Evolutionary conservation across 92 coral and sea anemone species (phyloP).

Genomic region (Zoanthus gigantus): DNA sequence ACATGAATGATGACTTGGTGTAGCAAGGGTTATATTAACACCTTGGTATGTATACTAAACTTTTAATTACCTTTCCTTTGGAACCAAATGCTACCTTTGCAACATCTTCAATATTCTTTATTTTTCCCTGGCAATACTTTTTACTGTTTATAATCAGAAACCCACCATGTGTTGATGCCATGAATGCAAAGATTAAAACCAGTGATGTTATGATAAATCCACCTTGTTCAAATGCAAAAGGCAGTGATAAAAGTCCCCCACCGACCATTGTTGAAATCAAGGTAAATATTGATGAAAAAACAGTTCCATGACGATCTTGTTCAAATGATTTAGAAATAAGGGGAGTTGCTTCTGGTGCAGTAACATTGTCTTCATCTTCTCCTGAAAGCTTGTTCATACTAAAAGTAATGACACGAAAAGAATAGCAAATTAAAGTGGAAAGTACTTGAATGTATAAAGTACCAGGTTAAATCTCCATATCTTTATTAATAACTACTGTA

Average conservation of each 20-base stretch:
- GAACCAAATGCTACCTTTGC: conserved; percentile 87
- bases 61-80: conserved; percentile 76
- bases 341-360: conserved; percentile 61
- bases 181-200: conserved; percentile 64
- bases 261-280: conserved; percentile 94
- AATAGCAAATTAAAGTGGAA: background rate
- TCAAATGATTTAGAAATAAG: conserved; percentile 51
- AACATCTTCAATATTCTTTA: conserved; percentile 90
- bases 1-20: no score
- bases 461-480: background rate
- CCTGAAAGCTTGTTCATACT: background rate
- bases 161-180: conserved; percentile 94
- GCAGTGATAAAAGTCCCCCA: conserved; percentile 83
- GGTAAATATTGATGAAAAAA: conserved; percentile 85
- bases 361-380: background rate
- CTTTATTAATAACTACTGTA: no score
- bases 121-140: conserved; percentile 89
- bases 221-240: conserved; percentile 93
- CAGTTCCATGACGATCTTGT: conserved; percentile 85
- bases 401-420: background rate
- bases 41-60: no score
- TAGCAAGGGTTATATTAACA: no score
- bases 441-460: background rate
- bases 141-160: conserved; percentile 87
- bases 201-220: conserved; percentile 81